Base-by-base conservation (phyloP, 2,113 vertebrate species). In the Petrocephalus zakoni region DNA sequence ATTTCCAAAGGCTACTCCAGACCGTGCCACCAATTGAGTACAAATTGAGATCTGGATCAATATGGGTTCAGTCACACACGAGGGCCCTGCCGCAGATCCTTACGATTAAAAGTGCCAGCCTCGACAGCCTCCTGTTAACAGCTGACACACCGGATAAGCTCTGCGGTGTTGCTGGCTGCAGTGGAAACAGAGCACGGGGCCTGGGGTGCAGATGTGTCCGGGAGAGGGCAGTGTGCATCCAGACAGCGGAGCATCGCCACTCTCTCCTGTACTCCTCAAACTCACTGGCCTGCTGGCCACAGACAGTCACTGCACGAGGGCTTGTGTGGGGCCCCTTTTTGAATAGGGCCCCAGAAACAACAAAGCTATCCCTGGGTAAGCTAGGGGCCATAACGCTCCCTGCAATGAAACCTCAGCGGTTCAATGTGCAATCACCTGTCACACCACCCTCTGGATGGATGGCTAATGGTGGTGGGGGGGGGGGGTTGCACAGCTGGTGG, bases 31-130 rank as follows among this genome's bases (percentile, higher is more conserved):
- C 92, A 93, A 93, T 95, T 94, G 92, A 93, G 89, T 88, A 47
- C 89, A 86, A 92, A 92, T 91, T 93, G 92, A 90, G 87, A 89
- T 92, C 89, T 87, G 88, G 90, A 94, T 94, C 93, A 93, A 95
- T 94, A 94, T 90, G 90, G 91, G 90, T 93, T 93, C 92, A 93
- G 91, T 88, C 84, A 53, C n/a, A 90, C 88, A 90, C 89, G 87
- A 89, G 86, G 52, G 88, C 9, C 61, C 89, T 88, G 89, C 89
- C 90, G 56, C 58, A 90, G 86, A 89, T 72, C 15, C 42, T 13
- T 29, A 29, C 87, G 90, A 88, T 88, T 90, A 88, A 86, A 87
- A 87, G 7, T 17, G 56, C 58, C n/a, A 7, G 55, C 42, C 75
- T 55, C 56, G 13, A 21, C n/a, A 85, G 83, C 15, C 37, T 55